phyloP scores from a whole-genome alignment of 2,113 vertebrate species.

The Gymnarchus niloticus region DNA sequence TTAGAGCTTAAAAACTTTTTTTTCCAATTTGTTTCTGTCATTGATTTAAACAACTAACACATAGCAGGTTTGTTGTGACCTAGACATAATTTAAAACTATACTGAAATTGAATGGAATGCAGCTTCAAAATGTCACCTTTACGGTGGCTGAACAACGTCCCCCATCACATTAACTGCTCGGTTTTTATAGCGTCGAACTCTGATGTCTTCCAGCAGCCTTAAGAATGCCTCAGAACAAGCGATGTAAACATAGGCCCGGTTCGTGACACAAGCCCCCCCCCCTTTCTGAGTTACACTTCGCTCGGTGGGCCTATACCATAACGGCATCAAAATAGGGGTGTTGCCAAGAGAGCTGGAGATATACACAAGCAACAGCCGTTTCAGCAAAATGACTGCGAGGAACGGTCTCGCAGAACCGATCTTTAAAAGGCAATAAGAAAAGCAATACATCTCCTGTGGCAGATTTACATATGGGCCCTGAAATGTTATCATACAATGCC shows the following conservation, averaged over 20 bases:
- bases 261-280: neutral
- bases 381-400: constrained; percentile 1
- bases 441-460: neutral
- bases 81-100: neutral
- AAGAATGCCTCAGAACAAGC: neutral
- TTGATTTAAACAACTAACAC: neutral
- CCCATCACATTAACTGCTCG: neutral
- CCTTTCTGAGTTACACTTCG: neutral
- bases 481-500: neutral
- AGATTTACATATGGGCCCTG: neutral
- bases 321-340: neutral
- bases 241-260: neutral
- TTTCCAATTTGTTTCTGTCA: neutral
- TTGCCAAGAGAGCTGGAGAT: neutral
- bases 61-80: neutral
- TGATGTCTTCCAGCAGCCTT: neutral
- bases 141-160: neutral
- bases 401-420: neutral
- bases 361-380: neutral
- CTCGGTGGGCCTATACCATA: constrained; percentile 11
- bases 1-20: neutral
- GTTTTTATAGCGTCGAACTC: neutral
- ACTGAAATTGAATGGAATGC: neutral
- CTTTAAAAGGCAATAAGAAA: constrained; percentile 19
- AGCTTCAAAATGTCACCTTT: neutral